Conservation (phyloP, 1,140 invertebrate species). For the Manduca sexta region DNA sequence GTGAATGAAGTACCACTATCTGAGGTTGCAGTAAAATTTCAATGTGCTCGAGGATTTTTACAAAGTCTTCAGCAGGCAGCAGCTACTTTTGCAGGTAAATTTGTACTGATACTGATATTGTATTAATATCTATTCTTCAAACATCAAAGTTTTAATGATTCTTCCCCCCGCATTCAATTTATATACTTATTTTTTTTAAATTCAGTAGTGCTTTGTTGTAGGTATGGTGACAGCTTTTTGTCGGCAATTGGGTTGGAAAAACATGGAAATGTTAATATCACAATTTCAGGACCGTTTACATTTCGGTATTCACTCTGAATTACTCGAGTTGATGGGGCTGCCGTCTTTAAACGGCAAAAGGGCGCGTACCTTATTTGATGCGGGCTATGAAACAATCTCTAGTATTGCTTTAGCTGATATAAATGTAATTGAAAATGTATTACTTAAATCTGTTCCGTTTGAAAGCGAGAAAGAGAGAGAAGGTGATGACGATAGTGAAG, state of each 20-base stretch:
- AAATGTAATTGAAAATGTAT: constrained; percentile 81
- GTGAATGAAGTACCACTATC: constrained; percentile 91
- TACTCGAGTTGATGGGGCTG: constrained; percentile 93
- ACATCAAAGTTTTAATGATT: too few species aligned
- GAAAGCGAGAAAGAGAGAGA: constrained; percentile 84
- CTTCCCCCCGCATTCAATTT: too few species aligned
- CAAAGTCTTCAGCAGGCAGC: constrained; percentile 96
- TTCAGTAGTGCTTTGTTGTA: constrained; percentile 47
- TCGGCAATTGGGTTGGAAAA: constrained; percentile 93
- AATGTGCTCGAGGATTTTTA: constrained; percentile 88
- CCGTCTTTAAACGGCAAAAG: constrained; percentile 87
- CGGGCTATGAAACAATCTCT: constrained; percentile 85
- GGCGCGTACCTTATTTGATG: constrained; percentile 89
- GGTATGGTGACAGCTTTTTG: constrained; percentile 96
- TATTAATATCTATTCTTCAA: not conserved
- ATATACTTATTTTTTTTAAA: constrained; percentile 15
- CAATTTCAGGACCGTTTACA: constrained; percentile 96
- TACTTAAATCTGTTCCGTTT: constrained; percentile 88
- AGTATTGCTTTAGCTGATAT: constrained; percentile 84
- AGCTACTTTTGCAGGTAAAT: constrained; percentile 94
- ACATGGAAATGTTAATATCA: constrained; percentile 89
- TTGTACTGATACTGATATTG: not conserved
- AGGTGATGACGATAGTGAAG: constrained; percentile 80
- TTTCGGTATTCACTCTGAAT: constrained; percentile 94
- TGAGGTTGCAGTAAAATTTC: constrained; percentile 87